Percentiles rank a stretch among this genome's conserved stretches.
These are phyloP conservation scores for Abscondita cerata DNA, from an alignment of 2,888 invertebrate genomes.

Conservation along the genomic window DNA sequence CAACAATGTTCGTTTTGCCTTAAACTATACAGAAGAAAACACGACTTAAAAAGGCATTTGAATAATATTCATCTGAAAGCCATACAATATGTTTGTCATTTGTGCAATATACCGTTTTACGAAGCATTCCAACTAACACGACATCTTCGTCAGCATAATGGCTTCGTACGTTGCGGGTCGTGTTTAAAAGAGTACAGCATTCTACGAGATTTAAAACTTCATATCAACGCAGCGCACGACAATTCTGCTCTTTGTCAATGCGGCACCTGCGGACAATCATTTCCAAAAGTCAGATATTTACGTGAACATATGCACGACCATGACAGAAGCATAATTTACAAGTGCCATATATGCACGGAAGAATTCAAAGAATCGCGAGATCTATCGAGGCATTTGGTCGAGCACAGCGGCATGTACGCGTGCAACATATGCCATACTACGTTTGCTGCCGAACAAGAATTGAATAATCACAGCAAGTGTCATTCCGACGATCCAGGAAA, in stretches of 20 bases:
- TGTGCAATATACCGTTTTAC: slow-evolving; percentile 37
- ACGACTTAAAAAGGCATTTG: slow-evolving; percentile 38
- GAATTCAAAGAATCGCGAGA: slow-evolving; percentile 36
- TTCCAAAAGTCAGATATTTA: slow-evolving; percentile 26
- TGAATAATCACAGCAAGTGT: slow-evolving; percentile 27
- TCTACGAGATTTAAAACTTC: slow-evolving; percentile 34
- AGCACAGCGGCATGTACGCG: slow-evolving; percentile 37
- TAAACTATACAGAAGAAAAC: slow-evolving; percentile 32
- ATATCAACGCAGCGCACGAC: slow-evolving; percentile 31
- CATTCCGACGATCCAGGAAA: slow-evolving; percentile 15
- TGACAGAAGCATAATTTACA: slow-evolving; percentile 34
- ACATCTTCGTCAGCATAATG: slow-evolving; percentile 37
- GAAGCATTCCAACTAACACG: slow-evolving; percentile 36
- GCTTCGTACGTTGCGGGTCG: slow-evolving; percentile 32
- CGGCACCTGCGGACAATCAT: slow-evolving; percentile 33
- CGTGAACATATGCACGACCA: slow-evolving; percentile 37
- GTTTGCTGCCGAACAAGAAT: slow-evolving; percentile 36
- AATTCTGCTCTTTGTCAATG: slow-evolving; percentile 30
- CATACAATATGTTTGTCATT: slow-evolving; percentile 38
- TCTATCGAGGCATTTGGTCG: slow-evolving; percentile 38
- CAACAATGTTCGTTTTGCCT: slow-evolving; percentile 37
- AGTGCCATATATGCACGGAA: slow-evolving; percentile 38
- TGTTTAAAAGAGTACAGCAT: slow-evolving; percentile 36
- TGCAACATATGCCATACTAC: slow-evolving; percentile 34
- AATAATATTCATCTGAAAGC: slow-evolving; percentile 38